These are phyloP conservation scores for Arremon brunneinucha DNA, from an alignment of 2,797 vertebrate genomes.

Conservation along the genomic window DNA sequence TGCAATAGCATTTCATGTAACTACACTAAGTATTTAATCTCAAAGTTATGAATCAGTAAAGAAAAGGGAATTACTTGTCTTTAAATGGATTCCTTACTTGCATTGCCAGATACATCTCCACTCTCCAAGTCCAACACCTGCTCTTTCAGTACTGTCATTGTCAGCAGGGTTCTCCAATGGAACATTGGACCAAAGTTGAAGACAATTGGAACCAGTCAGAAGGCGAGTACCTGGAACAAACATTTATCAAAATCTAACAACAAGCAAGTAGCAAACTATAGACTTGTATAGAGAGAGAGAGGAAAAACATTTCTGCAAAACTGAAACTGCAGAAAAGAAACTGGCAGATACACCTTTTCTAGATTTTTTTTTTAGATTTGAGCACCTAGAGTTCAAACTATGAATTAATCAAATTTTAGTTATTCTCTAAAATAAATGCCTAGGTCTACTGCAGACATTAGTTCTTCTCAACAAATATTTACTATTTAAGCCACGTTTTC, in stretches of 20 bases:
- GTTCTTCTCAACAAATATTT: not conserved
- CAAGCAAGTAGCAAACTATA: not conserved
- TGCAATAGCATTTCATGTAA: not conserved
- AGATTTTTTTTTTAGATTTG: not conserved
- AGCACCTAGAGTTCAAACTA: not conserved
- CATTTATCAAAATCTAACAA: not conserved
- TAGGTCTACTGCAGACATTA: not conserved
- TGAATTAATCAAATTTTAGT: not conserved
- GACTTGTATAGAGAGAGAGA: not conserved
- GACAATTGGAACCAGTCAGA: constrained; percentile 86
- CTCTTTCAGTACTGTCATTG: constrained; percentile 68
- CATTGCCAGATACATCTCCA: constrained; percentile 95
- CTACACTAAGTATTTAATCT: not conserved
- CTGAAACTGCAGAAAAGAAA: not conserved
- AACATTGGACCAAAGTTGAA: constrained; percentile 89
- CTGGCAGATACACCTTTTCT: rapidly evolving
- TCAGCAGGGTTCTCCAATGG: constrained; percentile 56
- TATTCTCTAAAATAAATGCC: not conserved
- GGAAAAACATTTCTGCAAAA: not conserved
- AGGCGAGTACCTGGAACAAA: constrained; percentile 81
- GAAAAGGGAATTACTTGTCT: not conserved
- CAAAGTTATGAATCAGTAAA: not conserved
- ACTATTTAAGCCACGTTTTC: not conserved
- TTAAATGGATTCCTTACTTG: constrained; percentile 82
- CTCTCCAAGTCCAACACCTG: constrained; percentile 62